These are phyloP conservation scores for Athetis lepigone DNA, from an alignment of 2,888 invertebrate species.

Conservation along the genomic window DNA sequence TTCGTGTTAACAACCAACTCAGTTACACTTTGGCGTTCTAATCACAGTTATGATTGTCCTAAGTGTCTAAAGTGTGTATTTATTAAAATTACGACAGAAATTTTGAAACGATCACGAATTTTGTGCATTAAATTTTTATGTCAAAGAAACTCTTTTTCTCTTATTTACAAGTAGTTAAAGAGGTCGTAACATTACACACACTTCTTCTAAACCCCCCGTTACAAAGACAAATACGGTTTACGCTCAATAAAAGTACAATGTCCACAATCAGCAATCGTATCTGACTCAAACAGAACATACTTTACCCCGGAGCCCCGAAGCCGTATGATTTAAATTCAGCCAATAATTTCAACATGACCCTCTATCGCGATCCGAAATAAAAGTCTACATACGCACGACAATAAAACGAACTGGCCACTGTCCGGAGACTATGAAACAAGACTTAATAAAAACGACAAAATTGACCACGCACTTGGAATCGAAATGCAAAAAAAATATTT, in stretches of 20 bases:
- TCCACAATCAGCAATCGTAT: constrained; percentile 50
- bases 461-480: constrained; percentile 88
- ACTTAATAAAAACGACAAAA: constrained; percentile 85
- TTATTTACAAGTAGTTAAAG: too few relatives aligned
- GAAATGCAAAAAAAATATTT: constrained; percentile 89
- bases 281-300: constrained; percentile 50
- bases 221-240: constrained; percentile 35
- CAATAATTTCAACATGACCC: constrained; percentile 68
- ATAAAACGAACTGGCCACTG: constrained; percentile 76
- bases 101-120: too few relatives aligned
- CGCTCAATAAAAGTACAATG: constrained; percentile 54
- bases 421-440: constrained; percentile 80
- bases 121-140: too few relatives aligned
- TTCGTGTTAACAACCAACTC: too few relatives aligned
- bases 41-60: too few relatives aligned
- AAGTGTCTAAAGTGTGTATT: too few relatives aligned
- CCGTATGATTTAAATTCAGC: constrained; percentile 65
- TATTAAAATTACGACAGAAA: too few relatives aligned
- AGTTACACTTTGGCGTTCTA: too few relatives aligned
- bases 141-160: too few relatives aligned
- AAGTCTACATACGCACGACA: constrained; percentile 71
- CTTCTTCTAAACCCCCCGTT: neutral
- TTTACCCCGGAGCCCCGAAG: constrained; percentile 34
- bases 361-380: constrained; percentile 65
- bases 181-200: too few relatives aligned